Conservation (phyloP, 2,888 invertebrate species). For the Baccha elongata region DNA sequence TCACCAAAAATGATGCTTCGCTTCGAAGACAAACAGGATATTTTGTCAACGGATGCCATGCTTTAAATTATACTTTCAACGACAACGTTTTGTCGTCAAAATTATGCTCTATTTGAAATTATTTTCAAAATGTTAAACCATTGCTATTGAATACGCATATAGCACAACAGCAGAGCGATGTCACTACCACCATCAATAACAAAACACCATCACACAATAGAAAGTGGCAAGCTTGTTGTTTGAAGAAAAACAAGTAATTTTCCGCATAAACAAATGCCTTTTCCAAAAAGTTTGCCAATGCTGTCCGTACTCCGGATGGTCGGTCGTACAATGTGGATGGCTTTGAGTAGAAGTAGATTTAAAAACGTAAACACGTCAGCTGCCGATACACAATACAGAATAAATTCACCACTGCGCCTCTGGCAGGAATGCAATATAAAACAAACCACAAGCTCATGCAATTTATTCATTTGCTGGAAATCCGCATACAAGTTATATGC, state of each 20-base stretch:
- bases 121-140: constrained; percentile 44
- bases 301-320: constrained; percentile 22
- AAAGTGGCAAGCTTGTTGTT: constrained; percentile 8
- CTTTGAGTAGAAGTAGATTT: not conserved
- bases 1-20: not conserved
- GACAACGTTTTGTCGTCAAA: constrained; percentile 22
- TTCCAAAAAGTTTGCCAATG: constrained; percentile 36
- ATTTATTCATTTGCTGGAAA: constrained; percentile 39
- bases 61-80: constrained; percentile 30
- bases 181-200: not conserved
- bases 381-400: constrained; percentile 44
- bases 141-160: constrained; percentile 24
- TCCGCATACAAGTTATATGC: not conserved
- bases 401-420: not conserved
- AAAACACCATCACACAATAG: not conserved
- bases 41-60: constrained; percentile 23
- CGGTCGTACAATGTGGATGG: not conserved
- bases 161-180: constrained; percentile 3
- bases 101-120: constrained; percentile 44
- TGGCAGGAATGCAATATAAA: constrained; percentile 9
- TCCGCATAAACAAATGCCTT: constrained; percentile 46
- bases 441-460: constrained; percentile 19
- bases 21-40: not conserved
- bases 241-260: constrained; percentile 42
- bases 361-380: constrained; percentile 13